A percentile compares a stretch with the other conserved stretches of the same genome.
phyloP scores from a whole-genome alignment of 2,797 vertebrate species.

The Chelon auratus region DNA sequence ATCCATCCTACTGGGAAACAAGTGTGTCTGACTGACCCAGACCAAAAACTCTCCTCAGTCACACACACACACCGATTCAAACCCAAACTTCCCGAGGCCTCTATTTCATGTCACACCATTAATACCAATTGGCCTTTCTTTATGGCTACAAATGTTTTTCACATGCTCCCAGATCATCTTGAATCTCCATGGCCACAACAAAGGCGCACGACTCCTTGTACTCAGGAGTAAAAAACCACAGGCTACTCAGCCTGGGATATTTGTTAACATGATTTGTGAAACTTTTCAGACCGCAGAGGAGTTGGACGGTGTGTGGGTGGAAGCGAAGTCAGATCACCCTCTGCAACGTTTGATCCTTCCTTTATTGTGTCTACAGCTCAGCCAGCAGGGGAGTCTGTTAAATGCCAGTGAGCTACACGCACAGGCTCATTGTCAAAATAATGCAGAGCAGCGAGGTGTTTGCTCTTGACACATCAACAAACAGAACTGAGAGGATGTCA shows the following conservation, averaged over 20 bases:
- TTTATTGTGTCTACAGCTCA: slow-evolving; percentile 78
- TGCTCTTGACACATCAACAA: slow-evolving; percentile 68
- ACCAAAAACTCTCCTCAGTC: slow-evolving; percentile 65
- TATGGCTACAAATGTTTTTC: slow-evolving; percentile 78
- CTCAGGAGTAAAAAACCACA: slow-evolving; percentile 67
- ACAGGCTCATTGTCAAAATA: slow-evolving; percentile 60
- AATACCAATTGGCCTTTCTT: slow-evolving; percentile 80
- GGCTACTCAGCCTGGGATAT: slow-evolving; percentile 60
- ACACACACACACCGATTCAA: slow-evolving; percentile 34
- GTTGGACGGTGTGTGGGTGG: slow-evolving; percentile 55
- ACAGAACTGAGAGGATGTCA: slow-evolving; percentile 25
- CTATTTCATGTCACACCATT: slow-evolving; percentile 68
- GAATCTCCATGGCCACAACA: slow-evolving; percentile 72
- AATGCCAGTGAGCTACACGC: slow-evolving; percentile 53
- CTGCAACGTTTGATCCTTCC: slow-evolving; percentile 64
- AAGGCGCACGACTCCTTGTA: slow-evolving; percentile 65
- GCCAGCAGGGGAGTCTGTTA: slow-evolving; percentile 67
- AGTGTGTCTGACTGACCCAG: slow-evolving; percentile 80
- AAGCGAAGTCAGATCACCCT: slow-evolving; percentile 47
- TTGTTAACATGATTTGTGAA: slow-evolving; percentile 81
- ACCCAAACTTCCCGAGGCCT: slow-evolving; percentile 65
- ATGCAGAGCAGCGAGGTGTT: slow-evolving; percentile 46
- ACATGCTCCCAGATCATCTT: slow-evolving; percentile 71
- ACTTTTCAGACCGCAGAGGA: slow-evolving; percentile 57
- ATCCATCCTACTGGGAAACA: slow-evolving; percentile 85